Conservation (phyloP, 2,888 invertebrate species). For the Melitaea athalia region DNA sequence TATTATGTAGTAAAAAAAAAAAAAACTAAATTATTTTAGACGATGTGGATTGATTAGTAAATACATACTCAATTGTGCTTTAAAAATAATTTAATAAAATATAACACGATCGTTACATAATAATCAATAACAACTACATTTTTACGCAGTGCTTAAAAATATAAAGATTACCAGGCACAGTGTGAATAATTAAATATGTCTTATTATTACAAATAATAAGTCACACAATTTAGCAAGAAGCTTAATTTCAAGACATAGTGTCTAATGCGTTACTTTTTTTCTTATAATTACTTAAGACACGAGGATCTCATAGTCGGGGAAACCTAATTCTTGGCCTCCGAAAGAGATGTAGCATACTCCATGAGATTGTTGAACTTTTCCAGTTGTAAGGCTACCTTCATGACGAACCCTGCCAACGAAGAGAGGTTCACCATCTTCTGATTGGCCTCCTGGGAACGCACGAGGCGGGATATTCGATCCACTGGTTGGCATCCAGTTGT, state of each 20-base stretch:
- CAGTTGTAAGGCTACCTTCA: slow-evolving; percentile 88
- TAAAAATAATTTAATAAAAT: slow-evolving; percentile 53
- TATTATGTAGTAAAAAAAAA: too few relatives aligned
- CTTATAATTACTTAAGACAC: slow-evolving; percentile 58
- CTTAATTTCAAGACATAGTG: slow-evolving; percentile 1
- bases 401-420: slow-evolving; percentile 90
- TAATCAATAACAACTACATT: slow-evolving; percentile 41
- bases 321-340: slow-evolving; percentile 89
- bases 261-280: slow-evolving; percentile 15
- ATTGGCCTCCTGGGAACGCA: slow-evolving; percentile 87
- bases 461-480: slow-evolving; percentile 88
- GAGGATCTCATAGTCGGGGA: slow-evolving; percentile 91
- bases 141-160: slow-evolving; percentile 50
- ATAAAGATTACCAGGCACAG: slow-evolving; percentile 45
- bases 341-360: slow-evolving; percentile 92
- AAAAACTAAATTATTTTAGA: background rate
- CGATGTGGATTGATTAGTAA: slow-evolving; percentile 79
- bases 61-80: slow-evolving; percentile 37
- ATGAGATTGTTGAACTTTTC: slow-evolving; percentile 93
- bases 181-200: slow-evolving; percentile 40
- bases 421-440: slow-evolving; percentile 90
- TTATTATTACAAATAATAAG: slow-evolving; percentile 22
- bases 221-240: slow-evolving; percentile 14
- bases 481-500: slow-evolving; percentile 87
- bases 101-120: slow-evolving; percentile 43